Conservation (phyloP, 2,113 vertebrate genomes). For the Ivindomyrus marchei region DNA sequence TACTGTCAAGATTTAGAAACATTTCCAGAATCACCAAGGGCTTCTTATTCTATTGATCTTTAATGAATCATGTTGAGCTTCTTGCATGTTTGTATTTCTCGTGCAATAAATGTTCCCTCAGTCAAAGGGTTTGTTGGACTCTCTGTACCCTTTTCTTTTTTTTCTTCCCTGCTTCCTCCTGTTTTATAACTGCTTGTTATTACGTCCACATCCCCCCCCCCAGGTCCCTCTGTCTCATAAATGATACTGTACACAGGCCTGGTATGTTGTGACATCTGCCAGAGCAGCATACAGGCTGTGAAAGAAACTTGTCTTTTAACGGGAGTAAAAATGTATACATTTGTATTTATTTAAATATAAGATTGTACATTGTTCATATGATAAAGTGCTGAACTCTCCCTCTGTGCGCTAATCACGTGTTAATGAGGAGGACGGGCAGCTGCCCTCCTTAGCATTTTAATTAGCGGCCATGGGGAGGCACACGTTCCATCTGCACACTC, state of each 20-base stretch:
- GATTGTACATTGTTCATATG: background rate
- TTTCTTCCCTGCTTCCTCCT: background rate
- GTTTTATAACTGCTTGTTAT: slow-evolving; percentile 9
- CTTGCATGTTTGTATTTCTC: slow-evolving; percentile 70
- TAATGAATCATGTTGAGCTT: slow-evolving; percentile 64
- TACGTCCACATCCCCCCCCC: background rate
- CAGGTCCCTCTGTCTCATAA: slow-evolving; percentile 13
- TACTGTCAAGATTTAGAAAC: slow-evolving; percentile 43
- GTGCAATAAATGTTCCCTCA: slow-evolving; percentile 65
- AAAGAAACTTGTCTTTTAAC: slow-evolving; percentile 26
- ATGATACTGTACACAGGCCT: slow-evolving; percentile 17
- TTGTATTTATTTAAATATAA: background rate
- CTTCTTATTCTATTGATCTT: slow-evolving; percentile 65
- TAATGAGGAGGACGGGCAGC: slow-evolving; percentile 34
- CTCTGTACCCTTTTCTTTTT: slow-evolving; percentile 30
- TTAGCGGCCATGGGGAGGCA: slow-evolving; percentile 21
- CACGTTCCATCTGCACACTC: background rate
- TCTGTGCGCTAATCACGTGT: slow-evolving; percentile 33
- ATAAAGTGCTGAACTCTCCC: background rate
- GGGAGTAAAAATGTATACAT: background rate
- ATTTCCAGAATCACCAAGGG: slow-evolving; percentile 62
- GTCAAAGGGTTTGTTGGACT: slow-evolving; percentile 49
- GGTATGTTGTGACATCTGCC: slow-evolving; percentile 25
- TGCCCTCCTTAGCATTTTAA: slow-evolving; percentile 48
- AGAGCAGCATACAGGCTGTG: slow-evolving; percentile 25